Percentiles rank a stretch among this genome's conserved stretches.
phyloP scores from a whole-genome alignment of 2,113 vertebrate genomes.

The Cyprinodon variegatus region DNA sequence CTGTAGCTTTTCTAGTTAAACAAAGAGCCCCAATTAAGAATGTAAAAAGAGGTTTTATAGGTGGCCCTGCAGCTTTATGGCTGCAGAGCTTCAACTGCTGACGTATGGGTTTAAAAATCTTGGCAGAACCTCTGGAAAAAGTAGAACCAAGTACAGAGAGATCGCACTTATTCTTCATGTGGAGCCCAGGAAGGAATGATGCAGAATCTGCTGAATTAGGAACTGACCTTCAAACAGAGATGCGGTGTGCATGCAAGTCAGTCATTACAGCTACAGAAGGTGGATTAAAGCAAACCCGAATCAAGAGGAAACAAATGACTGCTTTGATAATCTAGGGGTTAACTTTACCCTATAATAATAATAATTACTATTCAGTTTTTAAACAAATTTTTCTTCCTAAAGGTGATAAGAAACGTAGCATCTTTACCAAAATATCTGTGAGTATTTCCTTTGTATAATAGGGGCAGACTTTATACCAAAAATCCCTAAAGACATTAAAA shows the following conservation, averaged over 20 bases:
- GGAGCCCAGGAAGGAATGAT: constrained; percentile 2
- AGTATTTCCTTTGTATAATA: no score
- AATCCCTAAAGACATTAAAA: no score
- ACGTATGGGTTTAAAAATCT: constrained; percentile 58
- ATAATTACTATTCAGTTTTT: no score
- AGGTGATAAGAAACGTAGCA: no score
- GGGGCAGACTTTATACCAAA: no score
- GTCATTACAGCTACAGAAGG: constrained; percentile 22
- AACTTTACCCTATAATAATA: background rate
- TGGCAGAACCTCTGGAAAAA: constrained; percentile 71
- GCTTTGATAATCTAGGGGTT: background rate
- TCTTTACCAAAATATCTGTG: no score
- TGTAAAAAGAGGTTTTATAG: constrained; percentile 59
- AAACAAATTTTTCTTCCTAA: no score
- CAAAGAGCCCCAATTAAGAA: constrained; percentile 47
- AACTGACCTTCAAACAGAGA: constrained; percentile 37
- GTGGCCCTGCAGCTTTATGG: constrained; percentile 50
- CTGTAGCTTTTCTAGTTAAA: constrained; percentile 32
- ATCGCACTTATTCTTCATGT: constrained; percentile 30
- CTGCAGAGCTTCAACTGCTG: constrained; percentile 30
- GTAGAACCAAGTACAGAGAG: constrained; percentile 11
- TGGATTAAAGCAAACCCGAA: constrained; percentile 8
- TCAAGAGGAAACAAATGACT: background rate
- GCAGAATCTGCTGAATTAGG: constrained; percentile 3
- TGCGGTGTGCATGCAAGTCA: constrained; percentile 19